These are phyloP conservation scores for Coenobita brevimanus DNA, from an alignment of 1,140 invertebrate genomes.

Conservation along the genomic window DNA sequence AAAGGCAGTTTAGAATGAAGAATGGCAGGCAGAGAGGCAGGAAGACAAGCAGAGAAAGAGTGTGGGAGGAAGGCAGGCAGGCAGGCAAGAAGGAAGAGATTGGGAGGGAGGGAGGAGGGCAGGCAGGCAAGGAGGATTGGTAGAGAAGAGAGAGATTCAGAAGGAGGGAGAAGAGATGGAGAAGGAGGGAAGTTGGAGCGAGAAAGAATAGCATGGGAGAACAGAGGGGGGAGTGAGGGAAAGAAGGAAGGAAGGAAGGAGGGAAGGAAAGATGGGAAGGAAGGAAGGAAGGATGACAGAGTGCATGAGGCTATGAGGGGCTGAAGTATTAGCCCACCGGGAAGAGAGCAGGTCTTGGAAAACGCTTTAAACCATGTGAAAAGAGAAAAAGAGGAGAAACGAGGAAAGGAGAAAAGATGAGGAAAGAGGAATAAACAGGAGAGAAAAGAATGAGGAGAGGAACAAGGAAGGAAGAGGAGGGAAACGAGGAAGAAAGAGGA, in stretches of 20 bases:
- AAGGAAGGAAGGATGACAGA: not conserved
- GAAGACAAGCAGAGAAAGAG: not conserved
- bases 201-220: not conserved
- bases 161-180: not conserved
- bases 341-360: not conserved
- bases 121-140: not conserved
- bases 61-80: not conserved
- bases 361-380: not conserved
- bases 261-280: no score
- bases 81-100: not conserved
- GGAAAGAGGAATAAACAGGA: not conserved
- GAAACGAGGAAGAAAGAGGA: slow-evolving; percentile 1
- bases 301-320: no score
- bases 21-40: not conserved
- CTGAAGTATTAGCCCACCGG: not conserved
- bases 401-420: not conserved
- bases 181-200: not conserved
- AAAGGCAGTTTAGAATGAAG: not conserved
- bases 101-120: no score
- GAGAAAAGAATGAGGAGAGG: not conserved
- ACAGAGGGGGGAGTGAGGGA: no score
- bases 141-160: not conserved
- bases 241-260: no score
- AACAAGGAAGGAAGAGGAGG: no score
- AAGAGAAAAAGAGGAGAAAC: not conserved